Evolutionary conservation across 64 coral and sea anemone genomes (phyloP).

Genomic region (Stichodactyla helianthus): DNA sequence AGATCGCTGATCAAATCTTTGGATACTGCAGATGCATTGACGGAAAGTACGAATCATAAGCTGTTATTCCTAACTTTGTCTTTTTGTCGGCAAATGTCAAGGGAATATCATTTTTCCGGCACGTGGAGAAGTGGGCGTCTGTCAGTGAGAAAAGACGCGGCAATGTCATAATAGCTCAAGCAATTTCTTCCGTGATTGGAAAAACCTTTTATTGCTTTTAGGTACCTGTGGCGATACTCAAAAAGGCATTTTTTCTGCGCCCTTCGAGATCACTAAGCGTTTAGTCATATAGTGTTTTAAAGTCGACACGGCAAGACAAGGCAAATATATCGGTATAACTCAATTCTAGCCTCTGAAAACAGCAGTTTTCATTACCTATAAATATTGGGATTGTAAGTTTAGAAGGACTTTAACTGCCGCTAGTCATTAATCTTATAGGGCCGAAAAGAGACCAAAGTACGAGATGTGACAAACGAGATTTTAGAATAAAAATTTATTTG

Average conservation of each 20-base stretch:
- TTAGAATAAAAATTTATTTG: too few species aligned
- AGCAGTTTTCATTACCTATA: too few species aligned
- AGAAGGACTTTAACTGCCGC: too few species aligned
- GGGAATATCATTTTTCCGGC: neutral
- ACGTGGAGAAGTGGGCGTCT: neutral
- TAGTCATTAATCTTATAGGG: too few species aligned
- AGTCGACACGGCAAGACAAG: neutral
- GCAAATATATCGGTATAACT: neutral
- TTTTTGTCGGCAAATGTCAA: neutral
- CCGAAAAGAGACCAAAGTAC: too few species aligned
- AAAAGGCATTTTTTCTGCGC: neutral
- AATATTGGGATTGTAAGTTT: too few species aligned
- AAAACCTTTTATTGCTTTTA: neutral
- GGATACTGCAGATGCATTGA: conserved; percentile 1
- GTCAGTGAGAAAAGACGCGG: neutral
- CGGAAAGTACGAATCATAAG: conserved; percentile 12
- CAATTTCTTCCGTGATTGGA: neutral
- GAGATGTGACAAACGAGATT: too few species aligned
- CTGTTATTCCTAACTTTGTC: neutral
- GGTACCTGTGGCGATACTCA: conserved; percentile 1
- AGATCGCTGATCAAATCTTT: conserved; percentile 4
- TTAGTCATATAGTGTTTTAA: neutral
- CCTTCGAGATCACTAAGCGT: neutral
- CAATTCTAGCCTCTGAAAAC: too few species aligned
- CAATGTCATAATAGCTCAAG: neutral